Conservation (phyloP, 2,888 invertebrate species). For the Meganola albula region DNA sequence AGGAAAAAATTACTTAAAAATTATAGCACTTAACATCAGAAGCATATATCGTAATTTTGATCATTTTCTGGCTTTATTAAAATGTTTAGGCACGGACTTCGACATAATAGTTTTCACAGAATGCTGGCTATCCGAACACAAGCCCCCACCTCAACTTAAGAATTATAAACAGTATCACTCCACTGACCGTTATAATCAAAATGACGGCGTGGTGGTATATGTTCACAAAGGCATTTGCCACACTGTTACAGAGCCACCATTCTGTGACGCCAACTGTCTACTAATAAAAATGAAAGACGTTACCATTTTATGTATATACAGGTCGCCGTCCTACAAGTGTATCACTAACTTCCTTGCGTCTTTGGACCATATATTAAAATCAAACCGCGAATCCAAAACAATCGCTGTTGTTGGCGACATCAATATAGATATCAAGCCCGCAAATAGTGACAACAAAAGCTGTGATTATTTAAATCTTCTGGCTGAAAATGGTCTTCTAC, state of each 20-base stretch:
- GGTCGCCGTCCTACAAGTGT: background rate
- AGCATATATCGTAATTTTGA: background rate
- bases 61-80: background rate
- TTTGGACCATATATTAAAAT: background rate
- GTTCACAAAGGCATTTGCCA: background rate
- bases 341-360: background rate
- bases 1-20: background rate
- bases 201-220: background rate
- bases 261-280: background rate
- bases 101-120: background rate
- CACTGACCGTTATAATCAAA: background rate
- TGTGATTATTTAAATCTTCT: background rate
- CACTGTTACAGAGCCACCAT: background rate
- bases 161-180: background rate
- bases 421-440: slow-evolving; percentile 1
- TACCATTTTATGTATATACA: background rate
- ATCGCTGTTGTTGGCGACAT: background rate
- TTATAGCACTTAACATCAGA: background rate
- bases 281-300: background rate
- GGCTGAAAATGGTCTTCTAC: background rate
- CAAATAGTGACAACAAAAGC: background rate
- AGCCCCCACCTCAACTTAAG: background rate
- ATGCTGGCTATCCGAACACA: background rate
- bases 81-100: background rate
- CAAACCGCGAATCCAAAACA: background rate